Percentiles rank a stretch among this genome's conserved stretches.
phyloP scores from a whole-genome alignment of 2,888 invertebrate genomes.

The Thera obeliscata region DNA sequence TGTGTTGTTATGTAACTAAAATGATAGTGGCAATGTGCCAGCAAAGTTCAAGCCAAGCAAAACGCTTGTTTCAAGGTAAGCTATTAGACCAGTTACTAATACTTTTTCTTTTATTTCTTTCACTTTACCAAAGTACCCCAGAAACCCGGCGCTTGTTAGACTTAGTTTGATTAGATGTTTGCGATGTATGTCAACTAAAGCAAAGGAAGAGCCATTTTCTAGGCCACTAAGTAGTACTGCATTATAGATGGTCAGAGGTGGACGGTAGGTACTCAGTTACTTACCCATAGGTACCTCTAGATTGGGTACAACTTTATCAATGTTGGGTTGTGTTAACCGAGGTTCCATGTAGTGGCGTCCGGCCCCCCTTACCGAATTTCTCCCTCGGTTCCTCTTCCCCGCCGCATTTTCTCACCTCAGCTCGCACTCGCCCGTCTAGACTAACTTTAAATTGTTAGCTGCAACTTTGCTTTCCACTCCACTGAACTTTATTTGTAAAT shows the following conservation, averaged over 20 bases:
- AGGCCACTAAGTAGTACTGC: slow-evolving; percentile 14
- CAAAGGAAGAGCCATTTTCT: slow-evolving; percentile 5
- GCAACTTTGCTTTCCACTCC: slow-evolving; percentile 70
- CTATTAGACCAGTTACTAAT: not conserved
- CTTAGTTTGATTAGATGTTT: not conserved
- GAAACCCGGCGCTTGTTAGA: not conserved
- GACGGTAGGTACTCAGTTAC: slow-evolving; percentile 50
- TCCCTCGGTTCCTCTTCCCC: slow-evolving; percentile 44
- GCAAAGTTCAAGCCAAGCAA: slow-evolving; percentile 1
- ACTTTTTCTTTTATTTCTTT: not conserved
- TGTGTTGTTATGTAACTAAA: not conserved
- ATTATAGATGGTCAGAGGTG: slow-evolving; percentile 49
- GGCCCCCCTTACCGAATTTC: slow-evolving; percentile 42
- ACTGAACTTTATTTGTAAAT: slow-evolving; percentile 73
- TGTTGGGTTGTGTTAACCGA: slow-evolving; percentile 54
- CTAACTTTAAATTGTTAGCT: slow-evolving; percentile 79
- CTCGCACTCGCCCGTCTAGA: slow-evolving; percentile 61
- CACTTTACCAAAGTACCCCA: not conserved
- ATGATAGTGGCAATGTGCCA: slow-evolving; percentile 2
- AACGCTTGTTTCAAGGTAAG: not conserved
- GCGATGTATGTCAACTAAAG: not conserved
- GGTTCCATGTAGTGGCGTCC: slow-evolving; percentile 50
- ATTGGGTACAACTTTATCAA: slow-evolving; percentile 64
- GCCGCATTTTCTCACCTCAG: slow-evolving; percentile 70
- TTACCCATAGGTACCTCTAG: slow-evolving; percentile 51